Evolutionary conservation across 2,797 vertebrate species (phyloP).

Genomic region (Hylomyscus alleni): DNA sequence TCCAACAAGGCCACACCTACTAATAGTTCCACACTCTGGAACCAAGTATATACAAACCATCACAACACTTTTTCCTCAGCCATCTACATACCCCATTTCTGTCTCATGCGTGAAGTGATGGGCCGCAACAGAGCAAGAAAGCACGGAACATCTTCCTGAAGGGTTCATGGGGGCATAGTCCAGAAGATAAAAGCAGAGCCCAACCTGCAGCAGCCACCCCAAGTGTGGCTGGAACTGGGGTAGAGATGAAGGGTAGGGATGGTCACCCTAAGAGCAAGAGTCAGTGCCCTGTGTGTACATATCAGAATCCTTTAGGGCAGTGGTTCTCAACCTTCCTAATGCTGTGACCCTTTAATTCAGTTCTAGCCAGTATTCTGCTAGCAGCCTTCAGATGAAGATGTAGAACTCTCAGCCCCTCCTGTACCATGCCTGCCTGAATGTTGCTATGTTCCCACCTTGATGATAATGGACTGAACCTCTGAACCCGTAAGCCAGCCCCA

Average conservation of each 20-base stretch:
- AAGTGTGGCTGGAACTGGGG: neutral
- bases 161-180: rapidly evolving
- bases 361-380: neutral
- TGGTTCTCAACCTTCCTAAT: neutral
- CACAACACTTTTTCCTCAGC: rapidly evolving
- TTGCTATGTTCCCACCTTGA: too few species aligned
- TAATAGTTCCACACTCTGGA: too few species aligned
- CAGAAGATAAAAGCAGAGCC: too few species aligned
- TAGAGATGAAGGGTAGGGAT: rapidly evolving
- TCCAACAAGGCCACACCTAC: too few species aligned
- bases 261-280: neutral
- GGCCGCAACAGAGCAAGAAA: rapidly evolving
- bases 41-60: too few species aligned
- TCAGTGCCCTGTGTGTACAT: neutral
- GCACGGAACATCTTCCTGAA: rapidly evolving
- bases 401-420: too few species aligned
- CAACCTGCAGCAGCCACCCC: neutral
- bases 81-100: neutral
- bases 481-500: too few species aligned
- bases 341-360: neutral
- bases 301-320: neutral
- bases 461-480: too few species aligned
- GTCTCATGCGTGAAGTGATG: rapidly evolving
- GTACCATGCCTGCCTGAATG: too few species aligned
- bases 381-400: too few species aligned